Conservation (phyloP, 2,113 vertebrate species). For the Rhegmatorhina hoffmannsi region DNA sequence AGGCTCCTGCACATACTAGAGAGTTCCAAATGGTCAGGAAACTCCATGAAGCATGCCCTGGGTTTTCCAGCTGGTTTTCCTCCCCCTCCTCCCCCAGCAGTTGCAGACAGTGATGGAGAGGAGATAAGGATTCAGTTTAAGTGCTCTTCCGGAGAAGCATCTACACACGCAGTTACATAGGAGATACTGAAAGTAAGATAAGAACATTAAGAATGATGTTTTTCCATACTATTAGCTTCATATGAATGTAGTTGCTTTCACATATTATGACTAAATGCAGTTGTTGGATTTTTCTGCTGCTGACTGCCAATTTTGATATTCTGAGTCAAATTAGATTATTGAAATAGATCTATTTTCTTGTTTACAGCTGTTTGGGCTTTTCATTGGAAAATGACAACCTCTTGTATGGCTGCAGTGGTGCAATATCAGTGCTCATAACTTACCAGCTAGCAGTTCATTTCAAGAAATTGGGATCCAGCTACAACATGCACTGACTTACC, state of each 20-base stretch:
- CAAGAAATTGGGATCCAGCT: neutral
- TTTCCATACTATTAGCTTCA: conserved; percentile 3
- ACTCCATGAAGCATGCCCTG: neutral
- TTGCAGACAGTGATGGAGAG: neutral
- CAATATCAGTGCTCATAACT: neutral
- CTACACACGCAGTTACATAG: neutral
- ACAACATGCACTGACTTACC: neutral
- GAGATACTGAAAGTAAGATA: conserved; percentile 49
- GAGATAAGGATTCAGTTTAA: conserved; percentile 10
- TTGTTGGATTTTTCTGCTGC: neutral
- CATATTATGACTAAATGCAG: neutral
- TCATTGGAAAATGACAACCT: neutral
- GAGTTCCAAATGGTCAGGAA: neutral
- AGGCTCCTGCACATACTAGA: neutral
- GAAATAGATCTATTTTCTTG: neutral
- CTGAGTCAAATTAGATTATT: neutral
- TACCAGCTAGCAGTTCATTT: neutral
- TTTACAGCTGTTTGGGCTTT: neutral
- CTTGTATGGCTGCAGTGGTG: neutral
- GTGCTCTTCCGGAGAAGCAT: conserved; percentile 27
- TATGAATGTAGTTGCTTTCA: neutral
- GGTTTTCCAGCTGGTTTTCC: conserved; percentile 7
- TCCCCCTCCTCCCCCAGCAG: neutral
- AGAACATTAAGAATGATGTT: neutral
- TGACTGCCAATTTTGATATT: neutral